Conservation (phyloP, 2,797 vertebrate species). For the Tangara arthus region DNA sequence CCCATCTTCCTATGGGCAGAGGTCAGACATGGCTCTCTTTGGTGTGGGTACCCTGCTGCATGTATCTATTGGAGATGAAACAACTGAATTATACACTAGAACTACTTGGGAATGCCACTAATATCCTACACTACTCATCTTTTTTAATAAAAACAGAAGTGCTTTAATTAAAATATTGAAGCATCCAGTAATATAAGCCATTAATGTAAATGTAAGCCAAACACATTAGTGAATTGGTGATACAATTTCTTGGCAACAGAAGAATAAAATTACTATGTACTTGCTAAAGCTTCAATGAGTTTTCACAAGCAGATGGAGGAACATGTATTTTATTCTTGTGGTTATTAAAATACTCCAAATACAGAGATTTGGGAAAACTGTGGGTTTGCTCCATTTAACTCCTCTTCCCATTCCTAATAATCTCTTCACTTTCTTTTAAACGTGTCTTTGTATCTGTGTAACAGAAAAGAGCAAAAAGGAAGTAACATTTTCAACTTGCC, state of each 20-base stretch:
- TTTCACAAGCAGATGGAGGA: neutral
- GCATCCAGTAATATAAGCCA: neutral
- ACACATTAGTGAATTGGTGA: neutral
- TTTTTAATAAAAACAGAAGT: neutral
- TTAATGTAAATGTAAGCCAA: neutral
- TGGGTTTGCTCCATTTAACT: neutral
- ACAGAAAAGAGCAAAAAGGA: neutral
- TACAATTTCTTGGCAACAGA: neutral
- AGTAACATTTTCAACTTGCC: neutral
- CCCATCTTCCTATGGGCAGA: neutral
- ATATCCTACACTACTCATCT: neutral
- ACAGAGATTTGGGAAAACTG: neutral
- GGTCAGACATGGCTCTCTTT: neutral
- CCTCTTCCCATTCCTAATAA: neutral
- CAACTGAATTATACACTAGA: neutral
- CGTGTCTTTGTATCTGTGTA: neutral
- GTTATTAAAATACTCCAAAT: neutral
- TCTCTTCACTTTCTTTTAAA: neutral
- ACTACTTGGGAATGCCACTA: neutral
- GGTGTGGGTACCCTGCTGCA: neutral
- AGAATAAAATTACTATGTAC: neutral
- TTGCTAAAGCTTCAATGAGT: neutral
- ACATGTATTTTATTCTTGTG: neutral
- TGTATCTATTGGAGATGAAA: neutral
- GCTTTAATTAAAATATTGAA: constrained; percentile 23